Conservation (phyloP, 2,888 invertebrate genomes). For the Pimpla rufipes region DNA sequence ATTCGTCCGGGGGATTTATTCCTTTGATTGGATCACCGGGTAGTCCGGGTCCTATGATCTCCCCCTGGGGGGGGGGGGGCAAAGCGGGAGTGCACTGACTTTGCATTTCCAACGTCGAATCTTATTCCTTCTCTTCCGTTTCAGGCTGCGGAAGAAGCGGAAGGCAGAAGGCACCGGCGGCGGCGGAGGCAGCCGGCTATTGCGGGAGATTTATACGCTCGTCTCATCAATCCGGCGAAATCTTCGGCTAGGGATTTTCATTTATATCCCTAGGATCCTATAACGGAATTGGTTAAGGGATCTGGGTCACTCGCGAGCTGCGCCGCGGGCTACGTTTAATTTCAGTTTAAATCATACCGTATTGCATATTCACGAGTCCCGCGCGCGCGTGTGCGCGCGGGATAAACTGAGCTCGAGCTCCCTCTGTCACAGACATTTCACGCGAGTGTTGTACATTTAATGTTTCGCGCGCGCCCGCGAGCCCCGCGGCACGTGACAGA, state of each 20-base stretch:
- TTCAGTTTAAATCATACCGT: conserved; percentile 30
- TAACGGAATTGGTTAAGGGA: conserved; percentile 43
- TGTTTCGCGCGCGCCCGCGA: too few relatives aligned
- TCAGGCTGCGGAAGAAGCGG: conserved; percentile 2
- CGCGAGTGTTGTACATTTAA: neutral
- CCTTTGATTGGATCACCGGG: conserved; percentile 60
- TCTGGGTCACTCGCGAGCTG: conserved; percentile 37
- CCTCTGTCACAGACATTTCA: conserved; percentile 11
- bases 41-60: conserved; percentile 16
- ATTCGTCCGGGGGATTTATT: conserved; percentile 60
- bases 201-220: conserved; percentile 51
- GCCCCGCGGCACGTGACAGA: neutral
- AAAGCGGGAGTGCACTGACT: conserved; percentile 44
- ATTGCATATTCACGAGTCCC: conserved; percentile 37
- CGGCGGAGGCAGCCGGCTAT: conserved; percentile 44
- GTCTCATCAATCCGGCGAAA: conserved; percentile 59
- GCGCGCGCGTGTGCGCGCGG: too few relatives aligned
- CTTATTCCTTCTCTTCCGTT: conserved; percentile 44
- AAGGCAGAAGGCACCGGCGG: neutral
- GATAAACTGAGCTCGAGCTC: neutral
- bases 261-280: conserved; percentile 39
- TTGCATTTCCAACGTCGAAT: conserved; percentile 60
- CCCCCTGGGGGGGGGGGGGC: too few relatives aligned
- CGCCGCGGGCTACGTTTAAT: conserved; percentile 18
- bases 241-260: conserved; percentile 58